Evolutionary conservation across 2,888 invertebrate species (phyloP).

Genomic region (Drosophila pseudotalamancana): DNA sequence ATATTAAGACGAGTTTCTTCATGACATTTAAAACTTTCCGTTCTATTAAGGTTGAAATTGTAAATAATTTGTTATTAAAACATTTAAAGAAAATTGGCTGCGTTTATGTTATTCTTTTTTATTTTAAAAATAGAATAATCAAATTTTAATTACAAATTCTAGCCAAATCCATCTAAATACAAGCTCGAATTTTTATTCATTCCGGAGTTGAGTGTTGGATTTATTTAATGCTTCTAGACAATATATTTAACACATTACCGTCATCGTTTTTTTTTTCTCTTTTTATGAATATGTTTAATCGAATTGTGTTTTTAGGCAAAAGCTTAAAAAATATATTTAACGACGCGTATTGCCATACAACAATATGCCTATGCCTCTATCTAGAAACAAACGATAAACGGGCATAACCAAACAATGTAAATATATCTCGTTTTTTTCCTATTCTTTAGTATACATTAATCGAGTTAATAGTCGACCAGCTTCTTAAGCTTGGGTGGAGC

Average conservation of each 20-base stretch:
- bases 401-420: conserved; percentile 4
- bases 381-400: conserved; percentile 48
- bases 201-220: no score
- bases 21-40: no score
- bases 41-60: no score
- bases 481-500: conserved; percentile 83
- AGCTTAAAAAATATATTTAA: conserved; percentile 35
- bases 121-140: no score
- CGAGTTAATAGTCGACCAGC: conserved; percentile 79
- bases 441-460: background rate
- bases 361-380: conserved; percentile 36
- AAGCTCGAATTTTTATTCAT: background rate
- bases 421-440: conserved; percentile 1
- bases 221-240: background rate
- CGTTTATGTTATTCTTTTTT: no score
- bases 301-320: conserved; percentile 1
- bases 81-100: no score
- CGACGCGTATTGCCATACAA: conserved; percentile 38
- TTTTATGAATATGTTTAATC: conserved; percentile 18
- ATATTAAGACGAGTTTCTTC: no score
- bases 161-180: background rate
- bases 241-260: background rate
- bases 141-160: no score
- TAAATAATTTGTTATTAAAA: no score
- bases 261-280: background rate